Percentiles rank a stretch among this genome's conserved stretches.
These are phyloP conservation scores for Rhogogaster chlorosoma DNA, from an alignment of 2,888 invertebrate species.

Conservation along the genomic window DNA sequence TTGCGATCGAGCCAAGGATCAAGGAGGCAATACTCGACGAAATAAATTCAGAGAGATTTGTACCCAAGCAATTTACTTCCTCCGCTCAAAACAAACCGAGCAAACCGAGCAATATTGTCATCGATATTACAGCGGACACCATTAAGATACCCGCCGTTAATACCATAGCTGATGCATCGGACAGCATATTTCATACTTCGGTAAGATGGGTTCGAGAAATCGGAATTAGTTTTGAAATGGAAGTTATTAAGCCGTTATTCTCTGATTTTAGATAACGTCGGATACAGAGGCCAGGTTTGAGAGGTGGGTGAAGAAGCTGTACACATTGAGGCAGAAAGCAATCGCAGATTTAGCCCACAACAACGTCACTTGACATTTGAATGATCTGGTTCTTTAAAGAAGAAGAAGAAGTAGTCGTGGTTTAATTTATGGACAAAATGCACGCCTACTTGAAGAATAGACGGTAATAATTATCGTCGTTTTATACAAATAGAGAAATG, in stretches of 20 bases:
- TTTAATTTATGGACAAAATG: neutral
- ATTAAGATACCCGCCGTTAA: constrained; percentile 83
- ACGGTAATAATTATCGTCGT: neutral
- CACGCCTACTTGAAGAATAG: neutral
- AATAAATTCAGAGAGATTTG: constrained; percentile 86
- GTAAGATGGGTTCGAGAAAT: constrained; percentile 60
- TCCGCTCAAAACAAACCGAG: constrained; percentile 81
- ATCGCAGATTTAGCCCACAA: constrained; percentile 74
- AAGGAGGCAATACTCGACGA: constrained; percentile 82
- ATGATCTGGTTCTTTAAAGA: constrained; percentile 18
- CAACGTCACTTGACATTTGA: constrained; percentile 34
- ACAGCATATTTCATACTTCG: constrained; percentile 75
- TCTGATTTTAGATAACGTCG: constrained; percentile 83
- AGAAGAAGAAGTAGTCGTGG: too few species aligned
- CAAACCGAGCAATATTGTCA: constrained; percentile 85
- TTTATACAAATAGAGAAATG: neutral
- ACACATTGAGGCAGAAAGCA: constrained; percentile 83
- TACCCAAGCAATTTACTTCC: constrained; percentile 80
- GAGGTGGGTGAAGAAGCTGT: constrained; percentile 87
- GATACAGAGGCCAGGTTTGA: constrained; percentile 85
- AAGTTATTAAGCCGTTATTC: constrained; percentile 43
- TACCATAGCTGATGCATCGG: constrained; percentile 61
- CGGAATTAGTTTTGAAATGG: constrained; percentile 22
- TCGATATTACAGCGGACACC: constrained; percentile 86
- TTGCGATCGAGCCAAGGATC: constrained; percentile 71